A percentile compares a stretch with the other conserved stretches of the same genome.
Conservation (phyloP, 53 echinoderm and acorn worm genomes). For the Henricia sp. region DNA sequence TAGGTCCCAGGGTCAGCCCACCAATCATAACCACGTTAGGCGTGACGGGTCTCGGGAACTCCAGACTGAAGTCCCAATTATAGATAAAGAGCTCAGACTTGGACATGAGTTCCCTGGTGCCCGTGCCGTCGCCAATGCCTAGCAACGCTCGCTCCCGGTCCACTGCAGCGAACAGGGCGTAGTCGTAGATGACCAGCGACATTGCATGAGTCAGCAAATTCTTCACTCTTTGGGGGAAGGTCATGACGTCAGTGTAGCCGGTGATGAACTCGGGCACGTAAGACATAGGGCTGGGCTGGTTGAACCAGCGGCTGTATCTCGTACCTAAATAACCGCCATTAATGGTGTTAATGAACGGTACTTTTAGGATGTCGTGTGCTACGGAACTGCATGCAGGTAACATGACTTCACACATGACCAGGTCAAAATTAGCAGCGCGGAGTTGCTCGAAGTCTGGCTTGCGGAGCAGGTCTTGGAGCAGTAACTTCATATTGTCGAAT, state of each 20-base stretch:
- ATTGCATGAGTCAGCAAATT: conserved; percentile 23
- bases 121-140: conserved; percentile 1
- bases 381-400: conserved; percentile 2
- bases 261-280: conserved; percentile 75
- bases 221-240: conserved; percentile 52
- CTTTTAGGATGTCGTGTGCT: conserved; percentile 37
- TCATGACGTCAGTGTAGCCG: conserved; percentile 65
- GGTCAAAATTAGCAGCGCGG: conserved; percentile 34
- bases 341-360: conserved; percentile 42
- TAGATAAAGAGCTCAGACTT: conserved; percentile 61
- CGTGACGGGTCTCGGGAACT: conserved; percentile 68
- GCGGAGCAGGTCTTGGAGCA: background rate
- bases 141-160: conserved; percentile 11
- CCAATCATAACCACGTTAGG: conserved; percentile 63
- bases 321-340: conserved; percentile 47
- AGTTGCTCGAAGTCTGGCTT: conserved; percentile 20
- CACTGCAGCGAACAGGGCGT: conserved; percentile 17
- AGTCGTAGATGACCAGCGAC: conserved; percentile 43
- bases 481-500: background rate
- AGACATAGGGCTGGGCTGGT: conserved; percentile 49
- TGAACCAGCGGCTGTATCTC: conserved; percentile 38
- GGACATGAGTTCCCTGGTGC: conserved; percentile 49
- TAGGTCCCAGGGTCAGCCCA: conserved; percentile 8
- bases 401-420: conserved; percentile 51
- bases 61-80: conserved; percentile 66